phyloP scores from a whole-genome alignment of 2,113 vertebrate species.

The Ctenomys sociabilis region DNA sequence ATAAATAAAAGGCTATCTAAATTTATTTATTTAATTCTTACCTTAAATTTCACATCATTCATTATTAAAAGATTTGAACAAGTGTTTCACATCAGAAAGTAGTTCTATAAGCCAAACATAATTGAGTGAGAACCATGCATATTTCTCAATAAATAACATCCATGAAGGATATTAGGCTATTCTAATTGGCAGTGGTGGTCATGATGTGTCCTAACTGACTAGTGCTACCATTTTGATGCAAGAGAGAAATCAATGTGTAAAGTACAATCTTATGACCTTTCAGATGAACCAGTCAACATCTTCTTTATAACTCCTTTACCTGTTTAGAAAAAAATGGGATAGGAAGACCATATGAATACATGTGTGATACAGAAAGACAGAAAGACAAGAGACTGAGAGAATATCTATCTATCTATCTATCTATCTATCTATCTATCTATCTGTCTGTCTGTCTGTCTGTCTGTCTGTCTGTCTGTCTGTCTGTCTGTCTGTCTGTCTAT shows the following conservation, averaged over 20 bases:
- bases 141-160: conserved; percentile 25
- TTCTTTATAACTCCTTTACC: not conserved
- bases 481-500: no score
- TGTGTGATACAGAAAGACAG: not conserved
- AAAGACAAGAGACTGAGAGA: no score
- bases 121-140: not conserved
- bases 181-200: not conserved
- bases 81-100: conserved; percentile 6
- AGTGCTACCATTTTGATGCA: not conserved
- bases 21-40: conserved; percentile 49
- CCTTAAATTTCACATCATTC: conserved; percentile 7
- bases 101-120: conserved; percentile 46
- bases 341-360: not conserved
- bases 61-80: conserved; percentile 39
- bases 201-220: not conserved
- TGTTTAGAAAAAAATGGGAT: not conserved
- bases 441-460: no score
- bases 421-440: no score
- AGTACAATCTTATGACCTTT: not conserved
- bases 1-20: conserved; percentile 34
- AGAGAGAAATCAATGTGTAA: conserved; percentile 14
- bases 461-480: no score
- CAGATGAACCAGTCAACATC: not conserved
- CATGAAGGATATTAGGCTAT: not conserved
- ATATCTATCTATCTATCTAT: no score